These are phyloP conservation scores for Percina caprodes DNA, from an alignment of 2,113 vertebrate species.

Conservation along the genomic window DNA sequence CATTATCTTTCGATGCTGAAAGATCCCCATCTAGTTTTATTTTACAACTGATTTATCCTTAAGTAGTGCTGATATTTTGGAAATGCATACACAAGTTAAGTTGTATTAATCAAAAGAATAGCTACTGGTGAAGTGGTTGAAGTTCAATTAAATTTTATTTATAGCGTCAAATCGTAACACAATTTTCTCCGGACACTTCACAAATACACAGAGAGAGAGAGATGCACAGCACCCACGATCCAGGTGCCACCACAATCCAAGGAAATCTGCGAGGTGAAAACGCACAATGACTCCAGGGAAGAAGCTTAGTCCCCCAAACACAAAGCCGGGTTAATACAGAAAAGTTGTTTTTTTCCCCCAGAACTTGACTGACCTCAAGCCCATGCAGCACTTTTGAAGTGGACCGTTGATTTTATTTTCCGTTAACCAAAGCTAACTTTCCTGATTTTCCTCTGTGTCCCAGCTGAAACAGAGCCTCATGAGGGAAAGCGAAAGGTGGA, in stretches of 20 bases:
- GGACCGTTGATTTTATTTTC: neutral
- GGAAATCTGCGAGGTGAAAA: too few relatives aligned
- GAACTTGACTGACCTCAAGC: neutral
- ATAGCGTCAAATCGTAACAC: too few relatives aligned
- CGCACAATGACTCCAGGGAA: too few relatives aligned
- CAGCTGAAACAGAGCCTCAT: slow-evolving; percentile 96
- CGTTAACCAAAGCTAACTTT: neutral
- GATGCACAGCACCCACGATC: too few relatives aligned
- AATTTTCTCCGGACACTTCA: too few relatives aligned
- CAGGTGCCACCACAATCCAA: too few relatives aligned
- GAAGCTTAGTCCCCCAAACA: neutral
- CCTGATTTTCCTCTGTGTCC: neutral
- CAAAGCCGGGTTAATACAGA: neutral
- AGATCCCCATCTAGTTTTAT: neutral
- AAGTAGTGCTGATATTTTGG: neutral
- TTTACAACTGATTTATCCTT: neutral
- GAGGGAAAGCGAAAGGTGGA: slow-evolving; percentile 98
- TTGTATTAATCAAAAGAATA: neutral
- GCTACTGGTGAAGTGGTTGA: neutral
- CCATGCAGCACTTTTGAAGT: neutral
- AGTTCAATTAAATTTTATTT: neutral
- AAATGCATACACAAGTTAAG: neutral
- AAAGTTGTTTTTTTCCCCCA: too few relatives aligned
- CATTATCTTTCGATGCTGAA: neutral
- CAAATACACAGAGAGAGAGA: too few relatives aligned